phyloP scores from a whole-genome alignment of 2,113 vertebrate species.

The Antechinus stuartii region DNA sequence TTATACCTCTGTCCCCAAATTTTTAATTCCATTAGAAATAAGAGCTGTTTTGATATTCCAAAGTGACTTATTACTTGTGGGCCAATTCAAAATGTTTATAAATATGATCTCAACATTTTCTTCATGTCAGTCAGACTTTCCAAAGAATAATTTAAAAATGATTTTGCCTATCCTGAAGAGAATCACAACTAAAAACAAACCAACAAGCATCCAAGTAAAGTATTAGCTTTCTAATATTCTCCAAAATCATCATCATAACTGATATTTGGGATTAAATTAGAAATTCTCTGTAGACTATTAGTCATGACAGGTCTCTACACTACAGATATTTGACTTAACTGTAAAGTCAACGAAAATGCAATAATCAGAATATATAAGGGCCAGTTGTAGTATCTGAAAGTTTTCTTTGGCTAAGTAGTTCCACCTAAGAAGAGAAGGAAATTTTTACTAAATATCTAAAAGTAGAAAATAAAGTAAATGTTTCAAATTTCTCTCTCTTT shows the following conservation, averaged over 20 bases:
- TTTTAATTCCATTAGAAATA: conserved; percentile 7
- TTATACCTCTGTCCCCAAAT: not conserved
- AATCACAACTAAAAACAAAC: not conserved
- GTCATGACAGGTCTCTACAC: not conserved
- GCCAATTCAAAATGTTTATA: not conserved
- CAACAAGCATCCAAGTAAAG: not conserved
- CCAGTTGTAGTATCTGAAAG: not conserved
- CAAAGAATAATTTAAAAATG: not conserved
- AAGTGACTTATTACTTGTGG: not conserved
- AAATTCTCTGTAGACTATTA: not conserved
- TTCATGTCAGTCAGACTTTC: not conserved
- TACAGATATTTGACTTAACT: not conserved
- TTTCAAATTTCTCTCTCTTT: too few species aligned
- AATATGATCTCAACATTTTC: not conserved
- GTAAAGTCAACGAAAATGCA: not conserved
- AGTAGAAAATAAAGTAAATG: not conserved
- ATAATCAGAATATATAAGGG: not conserved
- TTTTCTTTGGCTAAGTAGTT: not conserved
- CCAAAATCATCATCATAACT: not conserved
- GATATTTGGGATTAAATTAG: not conserved
- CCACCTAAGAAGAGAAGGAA: not conserved
- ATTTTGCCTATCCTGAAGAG: not conserved
- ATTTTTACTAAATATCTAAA: not conserved
- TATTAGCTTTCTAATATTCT: not conserved
- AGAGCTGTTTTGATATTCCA: not conserved